These are phyloP conservation scores for Nesogale talazaci DNA, from an alignment of 2,113 vertebrate species.

Conservation along the genomic window DNA sequence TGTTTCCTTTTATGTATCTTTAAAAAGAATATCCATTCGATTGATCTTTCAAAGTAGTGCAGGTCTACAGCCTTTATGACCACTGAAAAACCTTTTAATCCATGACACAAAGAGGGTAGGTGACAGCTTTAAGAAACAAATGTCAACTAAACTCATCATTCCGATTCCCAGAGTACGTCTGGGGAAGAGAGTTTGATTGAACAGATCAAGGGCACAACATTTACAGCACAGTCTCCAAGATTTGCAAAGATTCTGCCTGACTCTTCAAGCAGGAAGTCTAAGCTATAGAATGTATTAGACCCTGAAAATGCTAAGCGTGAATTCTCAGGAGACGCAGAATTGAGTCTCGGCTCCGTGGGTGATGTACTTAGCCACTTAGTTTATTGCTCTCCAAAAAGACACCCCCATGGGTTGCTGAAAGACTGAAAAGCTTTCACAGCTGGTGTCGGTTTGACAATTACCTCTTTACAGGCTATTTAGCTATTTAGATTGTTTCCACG, in stretches of 20 bases:
- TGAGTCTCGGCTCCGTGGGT: not conserved
- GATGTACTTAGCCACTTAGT: conserved; percentile 37
- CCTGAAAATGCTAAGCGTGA: conserved; percentile 26
- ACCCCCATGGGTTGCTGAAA: conserved; percentile 42
- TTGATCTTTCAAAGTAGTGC: conserved; percentile 32
- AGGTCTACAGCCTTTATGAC: conserved; percentile 26
- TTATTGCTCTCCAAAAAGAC: conserved; percentile 64
- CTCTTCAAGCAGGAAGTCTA: conserved; percentile 27
- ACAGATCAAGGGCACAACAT: conserved; percentile 7
- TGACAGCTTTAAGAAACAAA: conserved; percentile 27
- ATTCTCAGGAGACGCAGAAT: not conserved
- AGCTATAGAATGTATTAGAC: not conserved
- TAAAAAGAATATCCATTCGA: not conserved
- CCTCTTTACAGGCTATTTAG: conserved; percentile 54
- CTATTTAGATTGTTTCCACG: conserved; percentile 61
- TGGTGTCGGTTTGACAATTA: conserved; percentile 58
- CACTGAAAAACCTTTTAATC: conserved; percentile 35
- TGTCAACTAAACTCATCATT: conserved; percentile 37
- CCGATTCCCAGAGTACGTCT: not conserved
- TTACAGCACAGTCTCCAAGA: not conserved
- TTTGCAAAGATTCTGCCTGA: conserved; percentile 21
- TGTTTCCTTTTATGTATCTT: not conserved
- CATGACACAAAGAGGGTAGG: not conserved
- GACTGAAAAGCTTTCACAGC: conserved; percentile 60
- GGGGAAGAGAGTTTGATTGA: conserved; percentile 26